Base-by-base conservation (phyloP, 2,888 invertebrate species). In the Drosophila quinaria region DNA sequence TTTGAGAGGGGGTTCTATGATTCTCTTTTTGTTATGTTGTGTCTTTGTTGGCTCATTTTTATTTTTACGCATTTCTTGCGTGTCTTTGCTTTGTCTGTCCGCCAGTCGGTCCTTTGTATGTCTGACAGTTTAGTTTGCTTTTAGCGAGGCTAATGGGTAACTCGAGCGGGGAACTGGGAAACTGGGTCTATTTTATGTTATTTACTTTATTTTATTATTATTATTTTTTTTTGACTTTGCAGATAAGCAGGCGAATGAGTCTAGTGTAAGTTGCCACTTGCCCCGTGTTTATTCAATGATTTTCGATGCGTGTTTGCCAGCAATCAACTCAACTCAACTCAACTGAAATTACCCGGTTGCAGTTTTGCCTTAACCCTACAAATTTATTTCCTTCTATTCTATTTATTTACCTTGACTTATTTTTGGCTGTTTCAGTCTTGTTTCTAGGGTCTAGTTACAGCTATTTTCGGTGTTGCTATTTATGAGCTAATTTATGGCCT, bases 31-130 rank as follows among this genome's bases (percentile, higher is more conserved):
- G 44, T 50, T 4, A 74, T 50, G 58, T 50, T 4, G 77, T 50
- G 58, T 42, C 49, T 50, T 47, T 58, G 51, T 74, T 68, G 84
- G 58, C 80, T 83, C 87, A 80, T 74, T 87, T 84, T 86, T 86
- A 86, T 87, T 86, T 86, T 87, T 86, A 86, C 88, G 85, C 88
- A 86, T 83, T 83, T 87, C 81, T 83, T 83, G 88, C 85, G 88
- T 86, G 85, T 81, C 70, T 52, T 55, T 66, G 39, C 49, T 42
- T 51, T 50, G 69, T 37, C 54, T 17, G 56, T 11, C 41, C 33
- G 42, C 46, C 11, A 22, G 31, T 69, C 49, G 52, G 49, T 74
- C 61, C 54, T 31, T 42, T 68, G 46, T 44, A 35, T 51, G 74
- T 56, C 67, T 51, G 51, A 33, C 19, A 42, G 73, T 65, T 82